Base-by-base conservation (phyloP, 2,113 vertebrate genomes). In the Grallaria varia region DNA sequence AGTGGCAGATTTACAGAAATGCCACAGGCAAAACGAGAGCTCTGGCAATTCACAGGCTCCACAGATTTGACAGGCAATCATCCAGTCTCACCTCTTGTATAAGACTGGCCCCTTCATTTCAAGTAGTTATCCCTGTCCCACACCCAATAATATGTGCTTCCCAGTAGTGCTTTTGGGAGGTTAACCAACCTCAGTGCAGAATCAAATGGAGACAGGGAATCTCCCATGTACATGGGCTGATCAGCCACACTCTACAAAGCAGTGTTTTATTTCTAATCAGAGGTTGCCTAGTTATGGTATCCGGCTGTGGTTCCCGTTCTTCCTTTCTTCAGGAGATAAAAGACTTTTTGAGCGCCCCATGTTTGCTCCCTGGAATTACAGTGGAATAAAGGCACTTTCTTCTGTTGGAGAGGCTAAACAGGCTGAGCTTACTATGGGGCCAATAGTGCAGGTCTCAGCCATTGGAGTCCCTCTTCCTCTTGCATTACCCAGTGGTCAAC, bases 71-170 rank as follows among this genome's bases (percentile, higher is more conserved):
- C 94, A 95, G 89, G 95, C 94, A 97, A 86, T 56, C 94, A 87
- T 96, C 95, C 86, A 95, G 86, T 83, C 83, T 95, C 90, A 90
- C 94, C 73, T 95, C 88, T 90, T 95, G 73, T 90, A 73, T 95
- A 96, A 90, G 89, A 90, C 88, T 90, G 86, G 95, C 80, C 73
- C 80, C 94, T 97, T 97, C 88, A 84, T 95, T 95, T 93, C 59
- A 24, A 71, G 76, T 66, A 66, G 90, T 92, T 94, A 67, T 59
- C 79, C 87, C 67, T 80, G 88, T 89, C 92, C 85, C 94, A 92
- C 95, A 92, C 80, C 80, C 90, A 84, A 84, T 93, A 95, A 90
- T 63, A 37, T 3, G 35, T 84, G 50, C 39, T 86, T 93, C 75
- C 95, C 92, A 90, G 92, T 71, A 79, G 81, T 40, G 67, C 42